Percentiles rank a stretch among this genome's conserved stretches.
Conservation (phyloP, 2,888 invertebrate genomes). For the Muschampia plurimacula region DNA sequence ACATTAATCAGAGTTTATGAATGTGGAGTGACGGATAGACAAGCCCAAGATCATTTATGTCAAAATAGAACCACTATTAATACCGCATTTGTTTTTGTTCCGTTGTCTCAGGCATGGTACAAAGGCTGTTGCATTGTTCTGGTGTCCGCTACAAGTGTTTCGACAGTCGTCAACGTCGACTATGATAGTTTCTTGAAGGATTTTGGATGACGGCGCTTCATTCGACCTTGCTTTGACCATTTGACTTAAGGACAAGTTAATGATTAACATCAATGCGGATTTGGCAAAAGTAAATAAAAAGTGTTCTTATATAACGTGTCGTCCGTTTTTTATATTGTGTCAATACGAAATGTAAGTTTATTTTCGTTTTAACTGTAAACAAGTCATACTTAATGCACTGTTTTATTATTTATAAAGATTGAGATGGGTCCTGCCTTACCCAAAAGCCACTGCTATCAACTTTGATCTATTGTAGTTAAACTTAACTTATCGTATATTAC, state of each 20-base stretch:
- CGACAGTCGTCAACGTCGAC: conserved; percentile 75
- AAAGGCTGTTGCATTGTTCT: conserved; percentile 70
- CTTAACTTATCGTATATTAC: no score
- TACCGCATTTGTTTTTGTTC: conserved; percentile 71
- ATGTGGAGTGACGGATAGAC: conserved; percentile 64
- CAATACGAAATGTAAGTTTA: no score
- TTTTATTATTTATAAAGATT: no score
- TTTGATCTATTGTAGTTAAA: no score
- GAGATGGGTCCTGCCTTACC: no score
- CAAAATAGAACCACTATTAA: conserved; percentile 71
- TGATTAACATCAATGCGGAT: neutral
- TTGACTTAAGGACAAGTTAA: neutral
- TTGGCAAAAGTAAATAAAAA: neutral
- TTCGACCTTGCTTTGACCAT: conserved; percentile 49
- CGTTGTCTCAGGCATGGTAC: conserved; percentile 63
- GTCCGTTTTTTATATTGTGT: neutral
- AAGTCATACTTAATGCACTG: no score
- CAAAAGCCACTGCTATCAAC: no score
- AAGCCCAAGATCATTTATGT: conserved; percentile 70
- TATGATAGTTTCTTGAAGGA: conserved; percentile 67
- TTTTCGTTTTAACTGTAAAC: no score
- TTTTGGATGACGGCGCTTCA: conserved; percentile 15
- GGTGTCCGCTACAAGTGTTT: conserved; percentile 70
- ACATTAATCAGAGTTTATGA: conserved; percentile 71
- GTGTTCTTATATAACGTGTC: neutral